phyloP scores from a whole-genome alignment of 2,888 invertebrate genomes.

The Cancer borealis region DNA sequence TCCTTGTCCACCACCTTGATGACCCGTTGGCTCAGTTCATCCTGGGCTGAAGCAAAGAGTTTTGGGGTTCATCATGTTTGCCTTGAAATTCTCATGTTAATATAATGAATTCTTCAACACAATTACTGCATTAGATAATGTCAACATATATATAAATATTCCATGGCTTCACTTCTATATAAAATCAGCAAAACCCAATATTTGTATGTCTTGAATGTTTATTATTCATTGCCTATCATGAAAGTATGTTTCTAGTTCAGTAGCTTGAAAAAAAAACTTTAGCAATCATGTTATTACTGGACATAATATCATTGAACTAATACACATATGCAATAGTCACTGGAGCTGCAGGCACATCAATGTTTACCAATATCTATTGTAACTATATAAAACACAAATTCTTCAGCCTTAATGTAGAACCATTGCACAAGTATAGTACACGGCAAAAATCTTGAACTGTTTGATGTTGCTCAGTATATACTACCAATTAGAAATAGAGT shows the following conservation, averaged over 20 bases:
- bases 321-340: too few relatives aligned
- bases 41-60: slow-evolving; percentile 58
- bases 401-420: neutral
- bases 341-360: too few relatives aligned
- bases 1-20: slow-evolving; percentile 70
- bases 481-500: neutral
- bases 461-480: neutral
- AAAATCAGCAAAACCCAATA: neutral
- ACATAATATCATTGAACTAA: too few relatives aligned
- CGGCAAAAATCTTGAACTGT: neutral
- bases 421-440: neutral
- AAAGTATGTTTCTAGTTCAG: too few relatives aligned
- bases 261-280: too few relatives aligned
- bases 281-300: too few relatives aligned
- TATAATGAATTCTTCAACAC: neutral
- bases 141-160: neutral
- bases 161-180: too few relatives aligned
- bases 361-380: too few relatives aligned
- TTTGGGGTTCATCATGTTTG: neutral
- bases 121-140: neutral
- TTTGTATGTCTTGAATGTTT: neutral
- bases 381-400: neutral
- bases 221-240: too few relatives aligned
- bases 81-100: neutral
- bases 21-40: slow-evolving; percentile 67